Percentiles rank a stretch among this genome's conserved stretches.
Conservation (phyloP, 2,113 vertebrate genomes). For the Pangasianodon hypophthalmus region DNA sequence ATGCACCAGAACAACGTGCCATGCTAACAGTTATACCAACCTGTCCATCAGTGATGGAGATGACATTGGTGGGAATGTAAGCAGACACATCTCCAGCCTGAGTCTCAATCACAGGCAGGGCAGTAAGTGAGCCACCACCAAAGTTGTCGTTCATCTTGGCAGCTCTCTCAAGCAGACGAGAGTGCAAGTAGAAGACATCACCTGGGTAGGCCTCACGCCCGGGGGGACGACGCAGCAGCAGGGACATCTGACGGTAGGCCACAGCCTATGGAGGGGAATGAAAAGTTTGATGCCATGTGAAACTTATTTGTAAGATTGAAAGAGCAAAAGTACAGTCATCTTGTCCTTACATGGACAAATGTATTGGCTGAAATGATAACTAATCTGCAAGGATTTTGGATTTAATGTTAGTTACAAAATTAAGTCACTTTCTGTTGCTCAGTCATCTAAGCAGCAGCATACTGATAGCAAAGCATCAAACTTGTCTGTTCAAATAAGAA, state of each 20-base stretch:
- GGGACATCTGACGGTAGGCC: slow-evolving; percentile 98
- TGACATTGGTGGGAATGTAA: slow-evolving; percentile 99
- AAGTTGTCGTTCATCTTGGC: slow-evolving; percentile 98
- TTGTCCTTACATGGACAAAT: no score
- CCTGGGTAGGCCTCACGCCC: slow-evolving; percentile 97
- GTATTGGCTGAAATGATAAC: no score
- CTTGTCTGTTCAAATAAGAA: background rate
- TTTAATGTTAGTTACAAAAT: no score
- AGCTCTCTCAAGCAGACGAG: slow-evolving; percentile 94
- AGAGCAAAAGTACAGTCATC: background rate
- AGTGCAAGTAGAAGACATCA: slow-evolving; percentile 98
- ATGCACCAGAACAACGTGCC: background rate
- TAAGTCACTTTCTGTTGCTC: background rate
- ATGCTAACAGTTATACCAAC: slow-evolving; percentile 63
- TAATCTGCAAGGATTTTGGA: no score
- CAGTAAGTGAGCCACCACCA: slow-evolving; percentile 92
- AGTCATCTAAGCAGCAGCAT: background rate
- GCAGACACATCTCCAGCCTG: slow-evolving; percentile 98
- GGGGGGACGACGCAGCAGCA: slow-evolving; percentile 94
- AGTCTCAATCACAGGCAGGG: slow-evolving; percentile 98
- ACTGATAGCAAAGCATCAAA: background rate
- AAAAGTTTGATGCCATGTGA: background rate
- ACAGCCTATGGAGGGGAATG: slow-evolving; percentile 78
- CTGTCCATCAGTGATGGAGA: slow-evolving; percentile 99
- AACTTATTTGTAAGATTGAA: background rate